Base-by-base conservation (phyloP, 2,797 vertebrate genomes). In the Netta rufina region DNA sequence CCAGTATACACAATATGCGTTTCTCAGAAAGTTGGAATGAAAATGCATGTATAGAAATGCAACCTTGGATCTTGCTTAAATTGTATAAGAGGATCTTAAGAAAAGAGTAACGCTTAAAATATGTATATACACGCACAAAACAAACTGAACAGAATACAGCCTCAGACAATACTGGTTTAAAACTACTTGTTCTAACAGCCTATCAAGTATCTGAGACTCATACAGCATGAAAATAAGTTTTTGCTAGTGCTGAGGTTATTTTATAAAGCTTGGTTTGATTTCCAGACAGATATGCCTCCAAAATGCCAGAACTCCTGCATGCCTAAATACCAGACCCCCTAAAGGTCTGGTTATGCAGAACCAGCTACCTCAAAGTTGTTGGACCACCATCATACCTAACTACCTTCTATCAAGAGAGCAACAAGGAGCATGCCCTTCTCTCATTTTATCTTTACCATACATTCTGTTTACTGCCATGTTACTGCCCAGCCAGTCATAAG, bases 361-460 rank as follows among this genome's bases (percentile, higher is more conserved):
- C 22, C 28, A 69, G 8, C 54, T 22, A 51, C 33, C 28, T 67
- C 14, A 45, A 27, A 43, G 28, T 24, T 76, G 15, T 45, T 51
- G 28, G 33, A 14, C 15, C 39, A 54, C 16, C 8, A 13, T 10
- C 3, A 6, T 22, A 27, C 0, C 1, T 47, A 27, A 0, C 1
- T 47, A 58, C 13, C 9, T 3, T 71, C 8, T 53, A 4, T 71
- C 56, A 51, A 71, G 8, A 45, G 19, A 22, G 11, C 25, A 92
- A 54, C 13, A 36, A 4, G 1, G 9, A 70, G 5, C 28, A 45
- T 11, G 7, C 20, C 25, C 1, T 38, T 6, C 13, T 56, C 21
- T 80, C 17, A 28, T 73, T 84, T 73, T 84, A 8, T 30, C 62
- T 54, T 18, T 70, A 17, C 27, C 41, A 67, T 57, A 15, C 1